phyloP scores from a whole-genome alignment of 2,888 invertebrate species.

The Cyclophora punctaria region DNA sequence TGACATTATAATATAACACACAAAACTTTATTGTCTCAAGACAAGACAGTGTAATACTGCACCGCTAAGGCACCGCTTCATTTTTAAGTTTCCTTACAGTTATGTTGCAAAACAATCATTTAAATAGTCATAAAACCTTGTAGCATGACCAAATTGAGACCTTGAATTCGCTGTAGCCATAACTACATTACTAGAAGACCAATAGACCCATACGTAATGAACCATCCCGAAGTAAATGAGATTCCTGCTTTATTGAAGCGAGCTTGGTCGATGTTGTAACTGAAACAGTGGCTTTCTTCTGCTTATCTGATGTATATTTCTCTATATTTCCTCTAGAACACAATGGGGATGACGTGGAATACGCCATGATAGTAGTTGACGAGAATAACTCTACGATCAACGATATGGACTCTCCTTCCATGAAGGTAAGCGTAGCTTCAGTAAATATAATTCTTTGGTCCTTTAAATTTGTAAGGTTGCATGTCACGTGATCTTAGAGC shows the following conservation, averaged over 20 bases:
- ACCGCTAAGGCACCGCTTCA: conserved; percentile 65
- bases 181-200: too few species aligned
- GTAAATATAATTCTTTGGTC: too few species aligned
- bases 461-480: too few species aligned
- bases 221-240: conserved; percentile 5
- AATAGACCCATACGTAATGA: conserved; percentile 13
- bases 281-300: conserved; percentile 2
- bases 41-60: conserved; percentile 52
- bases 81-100: conserved; percentile 38
- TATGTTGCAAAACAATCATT: conserved; percentile 58
- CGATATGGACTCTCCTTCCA: conserved; percentile 88
- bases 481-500: too few species aligned
- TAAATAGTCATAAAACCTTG: conserved; percentile 17
- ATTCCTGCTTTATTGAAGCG: conserved; percentile 53
- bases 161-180: conserved; percentile 3
- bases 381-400: conserved; percentile 90
- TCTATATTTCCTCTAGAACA: conserved; percentile 50
- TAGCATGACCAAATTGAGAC: conserved; percentile 19
- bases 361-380: conserved; percentile 92
- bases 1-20: neutral
- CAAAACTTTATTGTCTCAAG: conserved; percentile 15
- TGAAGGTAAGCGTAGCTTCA: conserved; percentile 78
- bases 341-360: conserved; percentile 86
- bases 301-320: conserved; percentile 9
- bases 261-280: conserved; percentile 59